Base-by-base conservation (phyloP, 2,797 vertebrate genomes). In the Anguilla marmorata region DNA sequence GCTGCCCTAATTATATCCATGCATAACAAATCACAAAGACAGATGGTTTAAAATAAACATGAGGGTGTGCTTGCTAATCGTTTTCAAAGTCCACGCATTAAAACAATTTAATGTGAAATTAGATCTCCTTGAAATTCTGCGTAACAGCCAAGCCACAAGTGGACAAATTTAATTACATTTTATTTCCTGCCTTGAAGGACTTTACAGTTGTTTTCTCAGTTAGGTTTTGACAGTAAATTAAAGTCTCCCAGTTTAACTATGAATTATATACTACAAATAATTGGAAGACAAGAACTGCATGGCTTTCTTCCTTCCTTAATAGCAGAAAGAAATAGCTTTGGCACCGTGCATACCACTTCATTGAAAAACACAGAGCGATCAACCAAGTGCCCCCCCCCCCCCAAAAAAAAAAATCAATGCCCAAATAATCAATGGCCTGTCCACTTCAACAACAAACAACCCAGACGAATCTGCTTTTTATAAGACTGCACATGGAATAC, bases 371-470 rank as follows among this genome's bases (percentile, higher is more conserved):
- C 11, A 1, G 41, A 50, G 79, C 24, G 24, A 82, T 50, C 19
- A 9, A 41, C 37, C 16, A 80, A 41, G 33, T 50, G 45, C n/a
- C 41, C 11, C 37, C 19, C 14, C n/a, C n/a, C n/a, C n/a, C n/a
- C n/a, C 2, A 0, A 3, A 41, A 41, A 41, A 82, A 48, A 41
- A 82, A 82, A 82, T 82, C 37, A 82, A 82, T 82, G 45, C 9
- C 21, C 79, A 82, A 82, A 48, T 82, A 16, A 82, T 48, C 21
- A 82, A 82, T 82, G 79, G 45, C 79, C 19, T 48, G 5, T 82
- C 79, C 79, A 82, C 45, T 79, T 79, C 37, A 50, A 82, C 74
- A 79, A 45, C 79, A 80, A 80, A 45, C 37, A 82, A 50, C 72
- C 72, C 33, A 41, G 2, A 82, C 12, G 21, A 50, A 82, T 45